Base-by-base conservation (phyloP, 2,888 invertebrate species). In the Zelleria hepariella region DNA sequence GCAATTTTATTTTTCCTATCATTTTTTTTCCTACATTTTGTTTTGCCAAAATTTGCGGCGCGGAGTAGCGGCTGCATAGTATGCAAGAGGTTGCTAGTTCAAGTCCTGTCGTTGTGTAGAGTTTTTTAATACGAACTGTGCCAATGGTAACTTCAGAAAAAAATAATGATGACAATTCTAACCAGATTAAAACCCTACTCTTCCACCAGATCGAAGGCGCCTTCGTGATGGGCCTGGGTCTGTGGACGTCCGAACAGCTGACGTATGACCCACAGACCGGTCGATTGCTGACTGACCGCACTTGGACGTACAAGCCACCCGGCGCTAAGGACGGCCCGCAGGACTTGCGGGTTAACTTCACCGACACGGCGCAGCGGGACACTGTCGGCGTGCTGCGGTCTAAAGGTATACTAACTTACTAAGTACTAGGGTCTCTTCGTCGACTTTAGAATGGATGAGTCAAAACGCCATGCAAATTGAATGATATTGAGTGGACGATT, bases 251-350 rank as follows among this genome's bases (percentile, higher is more conserved):
- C 0, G 95, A 95, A 73, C 89, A 92, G 59, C 71, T 94, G 42
- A 72, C 90, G 5, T 92, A 91, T 70, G 90, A 92, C 60, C 73
- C 82, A 5, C 69, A 77, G 32, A 83, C 90, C 10, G 95, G 94
- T 0, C 79, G 87, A 58, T 78, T 94, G 7, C 78, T 93, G 1
- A 94, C 94, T 0, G 88, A 92, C 68, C 85, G 93, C 24, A 94
- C 95, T 0, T 95, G 95, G 95, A 91, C 86, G 18, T 94, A 94
- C 74, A 93, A 93, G 71, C 91, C 92, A 3, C 93, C 93, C 0
- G 93, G 93, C 0, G 90, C 91, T 0, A 92, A 91, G 66, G 94
- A 94, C 69, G 93, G 94, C 62, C 94, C 94, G 0, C 82, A 88
- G 0, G 93, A 94, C 78, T 92, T 94, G 65, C 82, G 93, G 51